Evolutionary conservation across 2,888 invertebrate genomes (phyloP).

Genomic region (Netelia virgata): DNA sequence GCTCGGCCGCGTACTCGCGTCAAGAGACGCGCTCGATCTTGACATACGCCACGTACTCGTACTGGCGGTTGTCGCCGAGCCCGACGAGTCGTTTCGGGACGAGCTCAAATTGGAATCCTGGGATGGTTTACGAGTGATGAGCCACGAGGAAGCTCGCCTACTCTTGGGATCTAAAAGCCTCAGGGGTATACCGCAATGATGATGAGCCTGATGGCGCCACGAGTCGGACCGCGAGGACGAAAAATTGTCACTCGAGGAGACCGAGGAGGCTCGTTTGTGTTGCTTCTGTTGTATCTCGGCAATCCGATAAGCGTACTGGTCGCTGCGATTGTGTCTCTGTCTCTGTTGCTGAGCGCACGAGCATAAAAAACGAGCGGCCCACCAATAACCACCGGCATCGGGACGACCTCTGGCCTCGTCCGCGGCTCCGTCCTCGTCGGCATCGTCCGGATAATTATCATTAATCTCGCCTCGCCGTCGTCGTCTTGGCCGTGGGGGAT

Average conservation of each 20-base stretch:
- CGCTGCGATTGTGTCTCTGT: slow-evolving; percentile 86
- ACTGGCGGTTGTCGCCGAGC: slow-evolving; percentile 94
- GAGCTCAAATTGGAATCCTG: slow-evolving; percentile 96
- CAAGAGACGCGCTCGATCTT: slow-evolving; percentile 91
- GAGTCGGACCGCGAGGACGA: slow-evolving; percentile 92
- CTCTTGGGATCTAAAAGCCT: slow-evolving; percentile 90
- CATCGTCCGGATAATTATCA: not conserved
- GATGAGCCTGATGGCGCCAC: slow-evolving; percentile 91
- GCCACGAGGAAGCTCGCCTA: slow-evolving; percentile 93
- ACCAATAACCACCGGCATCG: slow-evolving; percentile 66
- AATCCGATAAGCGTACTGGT: slow-evolving; percentile 91
- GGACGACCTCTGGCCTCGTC: not conserved
- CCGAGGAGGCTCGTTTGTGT: slow-evolving; percentile 92
- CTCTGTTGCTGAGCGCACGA: slow-evolving; percentile 81
- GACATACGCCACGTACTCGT: slow-evolving; percentile 96
- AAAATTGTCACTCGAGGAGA: slow-evolving; percentile 95
- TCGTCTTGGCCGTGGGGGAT: not conserved
- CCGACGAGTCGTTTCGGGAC: slow-evolving; percentile 96
- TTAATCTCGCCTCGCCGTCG: slow-evolving; percentile 56
- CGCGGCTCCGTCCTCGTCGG: not conserved
- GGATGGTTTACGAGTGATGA: slow-evolving; percentile 95
- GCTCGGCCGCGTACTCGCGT: slow-evolving; percentile 82
- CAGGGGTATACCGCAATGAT: slow-evolving; percentile 91
- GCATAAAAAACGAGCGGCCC: slow-evolving; percentile 83
- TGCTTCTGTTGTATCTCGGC: slow-evolving; percentile 92